These are phyloP conservation scores for Tenebrio molitor DNA, from an alignment of 1,140 invertebrate species.

Conservation along the genomic window DNA sequence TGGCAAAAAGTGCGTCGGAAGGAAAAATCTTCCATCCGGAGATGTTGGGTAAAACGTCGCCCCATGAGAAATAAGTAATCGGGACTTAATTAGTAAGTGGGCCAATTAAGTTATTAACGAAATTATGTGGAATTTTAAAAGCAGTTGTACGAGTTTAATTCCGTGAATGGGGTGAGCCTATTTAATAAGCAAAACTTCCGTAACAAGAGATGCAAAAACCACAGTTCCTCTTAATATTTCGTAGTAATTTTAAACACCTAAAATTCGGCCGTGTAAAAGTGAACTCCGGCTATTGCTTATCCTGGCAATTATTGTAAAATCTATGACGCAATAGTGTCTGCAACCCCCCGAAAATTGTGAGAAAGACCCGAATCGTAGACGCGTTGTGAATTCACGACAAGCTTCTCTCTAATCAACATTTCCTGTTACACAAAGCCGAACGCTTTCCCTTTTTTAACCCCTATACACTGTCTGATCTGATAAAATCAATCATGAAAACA, in stretches of 20 bases:
- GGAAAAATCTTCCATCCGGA: too few relatives aligned
- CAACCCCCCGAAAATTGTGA: slow-evolving; percentile 40
- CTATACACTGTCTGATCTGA: slow-evolving; percentile 44
- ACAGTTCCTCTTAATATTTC: slow-evolving; percentile 37
- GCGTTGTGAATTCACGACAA: slow-evolving; percentile 46
- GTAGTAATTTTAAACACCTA: slow-evolving; percentile 31
- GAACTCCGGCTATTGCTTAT: slow-evolving; percentile 30
- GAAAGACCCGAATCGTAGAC: slow-evolving; percentile 42
- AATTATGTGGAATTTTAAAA: slow-evolving; percentile 37
- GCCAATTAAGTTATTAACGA: slow-evolving; percentile 39
- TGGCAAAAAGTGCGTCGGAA: too few relatives aligned
- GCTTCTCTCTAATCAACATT: slow-evolving; percentile 48
- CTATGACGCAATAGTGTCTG: slow-evolving; percentile 43
- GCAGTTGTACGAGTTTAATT: slow-evolving; percentile 32
- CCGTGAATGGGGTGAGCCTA: slow-evolving; percentile 14
- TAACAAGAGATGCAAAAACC: slow-evolving; percentile 33
- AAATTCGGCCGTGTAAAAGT: slow-evolving; percentile 5
- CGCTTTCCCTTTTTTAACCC: slow-evolving; percentile 39
- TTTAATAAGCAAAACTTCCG: slow-evolving; percentile 37
- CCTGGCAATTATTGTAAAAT: slow-evolving; percentile 43
- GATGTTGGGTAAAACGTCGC: too few relatives aligned
- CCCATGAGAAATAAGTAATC: slow-evolving; percentile 17
- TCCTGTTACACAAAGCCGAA: slow-evolving; percentile 46
- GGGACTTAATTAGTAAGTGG: slow-evolving; percentile 38
- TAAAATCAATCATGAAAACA: slow-evolving; percentile 48